Conservation (phyloP, 2,888 invertebrate species). For the Zeuzera pyrina region DNA sequence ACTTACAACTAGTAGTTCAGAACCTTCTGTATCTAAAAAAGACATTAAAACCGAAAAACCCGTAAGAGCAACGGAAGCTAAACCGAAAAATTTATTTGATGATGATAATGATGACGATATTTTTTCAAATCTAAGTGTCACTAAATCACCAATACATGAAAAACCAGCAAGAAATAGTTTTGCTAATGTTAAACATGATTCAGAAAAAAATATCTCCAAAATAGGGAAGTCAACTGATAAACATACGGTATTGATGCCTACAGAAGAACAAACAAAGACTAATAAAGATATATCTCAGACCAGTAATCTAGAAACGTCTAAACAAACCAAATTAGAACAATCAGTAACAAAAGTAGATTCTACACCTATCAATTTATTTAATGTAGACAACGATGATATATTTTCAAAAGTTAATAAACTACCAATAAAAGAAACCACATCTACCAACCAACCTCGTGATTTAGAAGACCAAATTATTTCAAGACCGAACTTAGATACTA, state of each 20-base stretch:
- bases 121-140: conserved; percentile 27
- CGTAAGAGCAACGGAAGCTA: conserved; percentile 7
- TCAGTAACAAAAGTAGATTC: no score
- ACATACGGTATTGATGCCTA: no score
- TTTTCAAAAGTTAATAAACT: background rate
- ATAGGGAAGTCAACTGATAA: no score
- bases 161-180: conserved; percentile 5
- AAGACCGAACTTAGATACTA: no score
- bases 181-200: background rate
- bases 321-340: no score
- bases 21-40: conserved; percentile 1
- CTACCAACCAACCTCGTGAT: no score
- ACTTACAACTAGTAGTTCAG: background rate
- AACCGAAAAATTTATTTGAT: conserved; percentile 30
- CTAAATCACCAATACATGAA: conserved; percentile 7
- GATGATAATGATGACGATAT: conserved; percentile 37
- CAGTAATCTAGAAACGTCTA: no score
- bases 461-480: no score
- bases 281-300: no score
- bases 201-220: background rate
- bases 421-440: no score
- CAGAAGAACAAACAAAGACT: no score
- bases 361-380: background rate
- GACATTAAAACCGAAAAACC: conserved; percentile 5
- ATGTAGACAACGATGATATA: background rate